Base-by-base conservation (phyloP, 2,113 vertebrate genomes). In the Leucopternis melanops region DNA sequence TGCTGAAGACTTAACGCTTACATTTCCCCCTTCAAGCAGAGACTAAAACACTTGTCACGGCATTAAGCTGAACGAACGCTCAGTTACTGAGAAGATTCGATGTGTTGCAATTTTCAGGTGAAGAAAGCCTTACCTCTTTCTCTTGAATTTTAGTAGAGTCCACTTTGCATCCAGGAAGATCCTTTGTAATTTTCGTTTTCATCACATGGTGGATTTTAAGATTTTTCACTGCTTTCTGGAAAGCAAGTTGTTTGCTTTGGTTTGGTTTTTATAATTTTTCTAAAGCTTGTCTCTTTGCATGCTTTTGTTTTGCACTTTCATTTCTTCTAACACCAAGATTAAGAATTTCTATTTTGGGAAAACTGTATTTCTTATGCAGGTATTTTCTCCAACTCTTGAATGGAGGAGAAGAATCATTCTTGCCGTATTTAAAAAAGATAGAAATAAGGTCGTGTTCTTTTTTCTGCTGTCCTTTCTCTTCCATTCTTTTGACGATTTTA, bases 121-220 rank as follows among this genome's bases (percentile, higher is more conserved):
- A 87, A 87, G 36, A 91, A 83, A 65, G 29, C 21, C 96, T 97
- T 97, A 97, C 96, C 96, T 97, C 81, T 86, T 85, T 93, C 79
- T 94, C 47, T 36, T 88, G 88, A 86, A 13, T 63, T 87, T 92
- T 91, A 80, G 95, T 91, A 65, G 82, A 92, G 75, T 71, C 83
- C 45, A 40, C 61, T 72, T 86, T 54, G 18, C 36, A 25, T 93
- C 89, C 91, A 72, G 87, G 84, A 81, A 54, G 26, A 55, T 93
- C 59, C 38, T 62, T 55, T 71, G 42, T 90, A 21, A 59, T 72
- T 80, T 94, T 85, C 49, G 71, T 85, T 95, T 84, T 93, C 8
- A 0, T 92, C 70, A n/a, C 36, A 1, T 34, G 31, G 20, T 73
- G 45, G 78, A 70, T 78, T 86, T 89, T 54, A 69, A 59, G 63